Percentiles rank a stretch among this genome's conserved stretches.
These are phyloP conservation scores for Dicrurus megarhynchus DNA, from an alignment of 2,113 vertebrate genomes.

Conservation along the genomic window DNA sequence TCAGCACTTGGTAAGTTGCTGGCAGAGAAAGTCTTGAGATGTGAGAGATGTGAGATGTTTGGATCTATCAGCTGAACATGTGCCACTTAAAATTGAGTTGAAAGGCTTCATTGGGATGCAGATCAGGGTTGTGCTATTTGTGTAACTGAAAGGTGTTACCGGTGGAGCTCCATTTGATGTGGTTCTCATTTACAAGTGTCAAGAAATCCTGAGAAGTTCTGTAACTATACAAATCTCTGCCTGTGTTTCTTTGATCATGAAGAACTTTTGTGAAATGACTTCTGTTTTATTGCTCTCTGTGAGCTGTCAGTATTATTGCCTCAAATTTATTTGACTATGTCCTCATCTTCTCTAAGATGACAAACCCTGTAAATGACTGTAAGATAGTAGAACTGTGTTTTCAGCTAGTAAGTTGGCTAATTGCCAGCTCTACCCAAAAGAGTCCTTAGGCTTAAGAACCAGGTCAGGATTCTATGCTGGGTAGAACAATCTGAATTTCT, in stretches of 20 bases:
- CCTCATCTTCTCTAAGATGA: neutral
- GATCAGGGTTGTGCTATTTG: neutral
- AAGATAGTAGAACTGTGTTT: neutral
- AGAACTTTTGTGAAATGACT: neutral
- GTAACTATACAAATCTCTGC: neutral
- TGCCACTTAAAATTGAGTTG: neutral
- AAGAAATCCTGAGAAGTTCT: neutral
- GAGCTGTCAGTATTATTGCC: neutral
- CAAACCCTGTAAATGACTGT: neutral
- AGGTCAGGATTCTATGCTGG: neutral
- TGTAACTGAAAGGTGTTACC: neutral
- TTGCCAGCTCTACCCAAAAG: neutral
- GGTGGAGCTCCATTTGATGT: neutral
- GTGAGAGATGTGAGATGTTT: neutral
- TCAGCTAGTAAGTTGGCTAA: neutral
- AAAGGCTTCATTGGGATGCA: neutral
- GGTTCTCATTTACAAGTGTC: neutral
- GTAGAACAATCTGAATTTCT: neutral
- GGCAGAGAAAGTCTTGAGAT: neutral
- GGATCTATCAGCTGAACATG: neutral
- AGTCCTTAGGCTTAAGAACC: neutral
- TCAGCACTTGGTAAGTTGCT: constrained; percentile 77
- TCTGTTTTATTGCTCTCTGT: neutral
- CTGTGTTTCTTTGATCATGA: neutral
- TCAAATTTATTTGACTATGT: neutral